Base-by-base conservation (phyloP, 2,113 vertebrate genomes). In the Ariopsis seemanni region DNA sequence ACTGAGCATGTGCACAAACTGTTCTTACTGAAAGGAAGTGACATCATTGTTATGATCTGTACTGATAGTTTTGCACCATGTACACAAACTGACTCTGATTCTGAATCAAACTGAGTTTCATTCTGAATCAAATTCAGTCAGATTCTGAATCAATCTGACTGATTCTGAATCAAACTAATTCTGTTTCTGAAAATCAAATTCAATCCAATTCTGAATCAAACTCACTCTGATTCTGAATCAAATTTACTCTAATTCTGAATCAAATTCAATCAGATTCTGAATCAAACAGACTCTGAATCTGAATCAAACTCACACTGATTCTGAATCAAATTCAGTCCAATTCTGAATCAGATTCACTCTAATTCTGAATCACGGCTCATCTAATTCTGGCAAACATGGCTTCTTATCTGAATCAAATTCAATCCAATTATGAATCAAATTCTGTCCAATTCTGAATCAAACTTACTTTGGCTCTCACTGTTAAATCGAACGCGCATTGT, bases 1-100 rank as follows among this genome's bases (percentile, higher is more conserved):
- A 62, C 88, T 86, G 81, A 83, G 72, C 62, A 42, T 79, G 85
- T 79, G 79, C 85, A 83, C 17, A 9, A 34, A 30, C 60, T 11
- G 78, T n/a, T 75, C 27, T 65, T 75, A 67, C 78, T 69, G 72
- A 71, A 1, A 77, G 88, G 85, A 84, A 86, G 17, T 86, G 72
- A 86, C 88, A 84, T 86, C 85, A 86, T 25, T 6, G 60, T 14
- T 2, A 74, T 42, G 30, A 62, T 34, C 57, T 42, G 1, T 12
- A 20, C 67, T 84, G 53, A 7, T 55, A 22, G 48, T 57, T 30
- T 27, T 18, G 14, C 12, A 57, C 1, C 25, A 18, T 9, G 15
- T 30, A 57, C 12, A 25, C 77, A 55, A 7, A 27, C 14, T 7
- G 22, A 60, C 8, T 2, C 78, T 57, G 78, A 57, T 1, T 81